Conservation (phyloP, 1,140 invertebrate species). For the Leptopilina clavipes region DNA sequence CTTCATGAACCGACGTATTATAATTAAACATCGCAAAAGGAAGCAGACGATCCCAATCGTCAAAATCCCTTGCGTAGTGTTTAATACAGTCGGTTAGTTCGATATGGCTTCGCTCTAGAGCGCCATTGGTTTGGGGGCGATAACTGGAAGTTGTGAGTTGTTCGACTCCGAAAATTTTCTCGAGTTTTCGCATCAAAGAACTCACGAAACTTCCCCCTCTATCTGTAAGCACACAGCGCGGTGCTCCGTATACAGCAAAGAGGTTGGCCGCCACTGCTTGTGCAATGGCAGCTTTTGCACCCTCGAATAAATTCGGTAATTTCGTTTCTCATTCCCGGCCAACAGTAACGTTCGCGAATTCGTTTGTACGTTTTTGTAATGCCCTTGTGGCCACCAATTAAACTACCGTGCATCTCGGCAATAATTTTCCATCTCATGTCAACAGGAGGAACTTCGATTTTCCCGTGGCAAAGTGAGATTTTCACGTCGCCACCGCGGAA, state of each 20-base stretch:
- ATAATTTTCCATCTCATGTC: conserved; percentile 26
- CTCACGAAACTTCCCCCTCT: too few species aligned
- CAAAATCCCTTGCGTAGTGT: too few species aligned
- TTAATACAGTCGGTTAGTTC: too few species aligned
- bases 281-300: conserved; percentile 40
- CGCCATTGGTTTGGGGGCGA: too few species aligned
- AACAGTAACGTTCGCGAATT: conserved; percentile 42
- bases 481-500: background rate
- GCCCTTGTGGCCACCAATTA: conserved; percentile 41
- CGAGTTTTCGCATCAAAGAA: too few species aligned
- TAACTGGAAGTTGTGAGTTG: background rate
- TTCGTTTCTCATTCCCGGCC: conserved; percentile 44
- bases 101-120: background rate
- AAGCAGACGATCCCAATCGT: too few species aligned
- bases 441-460: background rate
- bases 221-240: background rate
- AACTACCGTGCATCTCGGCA: conserved; percentile 28
- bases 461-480: background rate
- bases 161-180: background rate
- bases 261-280: background rate
- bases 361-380: conserved; percentile 45
- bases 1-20: too few species aligned
- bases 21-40: too few species aligned
- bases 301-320: conserved; percentile 38
- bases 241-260: background rate